Conservation (phyloP, 1,140 invertebrate species). For the Eriocheir sinensis region DNA sequence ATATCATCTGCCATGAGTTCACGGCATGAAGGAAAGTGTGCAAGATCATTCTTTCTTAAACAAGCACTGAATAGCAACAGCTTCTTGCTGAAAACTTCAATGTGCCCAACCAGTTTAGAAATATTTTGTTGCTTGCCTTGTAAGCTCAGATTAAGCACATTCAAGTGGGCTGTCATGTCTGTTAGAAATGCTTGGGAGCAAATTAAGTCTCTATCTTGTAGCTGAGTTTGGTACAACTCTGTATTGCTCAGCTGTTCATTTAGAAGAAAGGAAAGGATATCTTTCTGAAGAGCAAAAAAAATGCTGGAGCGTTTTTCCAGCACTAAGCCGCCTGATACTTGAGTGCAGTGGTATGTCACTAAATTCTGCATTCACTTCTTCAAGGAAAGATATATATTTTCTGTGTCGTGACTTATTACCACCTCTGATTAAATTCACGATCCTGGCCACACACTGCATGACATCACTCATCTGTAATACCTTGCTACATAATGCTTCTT, state of each 20-base stretch:
- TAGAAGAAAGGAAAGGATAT: slow-evolving; percentile 51
- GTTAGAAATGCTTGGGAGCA: slow-evolving; percentile 43
- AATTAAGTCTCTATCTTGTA: slow-evolving; percentile 57
- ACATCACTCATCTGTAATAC: slow-evolving; percentile 14
- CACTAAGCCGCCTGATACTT: neutral
- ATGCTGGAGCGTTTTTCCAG: neutral
- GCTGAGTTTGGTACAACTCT: slow-evolving; percentile 53
- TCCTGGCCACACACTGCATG: neutral
- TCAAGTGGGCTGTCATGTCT: slow-evolving; percentile 49
- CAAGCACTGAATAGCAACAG: slow-evolving; percentile 48
- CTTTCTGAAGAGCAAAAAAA: slow-evolving; percentile 35
- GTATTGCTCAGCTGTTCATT: slow-evolving; percentile 60
- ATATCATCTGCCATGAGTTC: slow-evolving; percentile 56
- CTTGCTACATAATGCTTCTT: slow-evolving; percentile 18
- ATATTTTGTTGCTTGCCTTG: slow-evolving; percentile 49
- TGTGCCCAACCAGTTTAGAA: slow-evolving; percentile 53
- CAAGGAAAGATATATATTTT: neutral
- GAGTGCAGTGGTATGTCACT: slow-evolving; percentile 41
- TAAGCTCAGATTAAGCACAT: slow-evolving; percentile 46
- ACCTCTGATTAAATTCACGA: neutral
- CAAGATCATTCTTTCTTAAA: slow-evolving; percentile 61
- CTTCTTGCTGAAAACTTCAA: slow-evolving; percentile 63
- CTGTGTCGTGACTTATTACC: neutral
- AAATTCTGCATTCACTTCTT: slow-evolving; percentile 44
- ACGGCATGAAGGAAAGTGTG: slow-evolving; percentile 44